These are phyloP conservation scores for Steinernema khuongi DNA, from an alignment of 1,140 invertebrate species.

Conservation along the genomic window DNA sequence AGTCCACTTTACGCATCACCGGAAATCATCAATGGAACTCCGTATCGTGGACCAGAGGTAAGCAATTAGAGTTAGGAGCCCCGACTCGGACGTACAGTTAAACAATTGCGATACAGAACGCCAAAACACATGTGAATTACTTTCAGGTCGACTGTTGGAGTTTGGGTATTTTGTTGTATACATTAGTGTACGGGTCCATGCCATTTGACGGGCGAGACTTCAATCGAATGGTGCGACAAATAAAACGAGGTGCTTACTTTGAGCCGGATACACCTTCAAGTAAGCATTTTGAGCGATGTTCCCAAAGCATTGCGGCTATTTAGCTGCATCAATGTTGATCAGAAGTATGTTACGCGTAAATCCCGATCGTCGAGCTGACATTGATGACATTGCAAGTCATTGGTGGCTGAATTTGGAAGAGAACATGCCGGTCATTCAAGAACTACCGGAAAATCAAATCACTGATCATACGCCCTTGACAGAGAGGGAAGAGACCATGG, in stretches of 20 bases:
- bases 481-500: constrained; percentile 56
- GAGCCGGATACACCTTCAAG: constrained; percentile 88
- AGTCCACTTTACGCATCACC: constrained; percentile 95
- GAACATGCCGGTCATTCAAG: constrained; percentile 59
- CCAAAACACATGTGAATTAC: neutral
- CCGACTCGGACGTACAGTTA: neutral
- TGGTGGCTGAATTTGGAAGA: constrained; percentile 78
- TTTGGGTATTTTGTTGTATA: constrained; percentile 90
- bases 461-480: constrained; percentile 56
- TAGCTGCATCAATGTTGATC: constrained; percentile 86
- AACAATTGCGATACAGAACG: too few species aligned
- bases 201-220: constrained; percentile 98
- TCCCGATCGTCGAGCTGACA: constrained; percentile 78
- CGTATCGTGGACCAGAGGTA: constrained; percentile 91
- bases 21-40: constrained; percentile 94
- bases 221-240: constrained; percentile 89
- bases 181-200: constrained; percentile 97
- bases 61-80: constrained; percentile 58
- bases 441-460: constrained; percentile 58
- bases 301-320: constrained; percentile 18
- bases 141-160: constrained; percentile 81
- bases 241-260: constrained; percentile 91
- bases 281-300: constrained; percentile 61
- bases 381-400: constrained; percentile 86
- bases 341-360: constrained; percentile 86